These are phyloP conservation scores for Drosophila miranda DNA, from an alignment of 1,140 invertebrate genomes.

Conservation along the genomic window DNA sequence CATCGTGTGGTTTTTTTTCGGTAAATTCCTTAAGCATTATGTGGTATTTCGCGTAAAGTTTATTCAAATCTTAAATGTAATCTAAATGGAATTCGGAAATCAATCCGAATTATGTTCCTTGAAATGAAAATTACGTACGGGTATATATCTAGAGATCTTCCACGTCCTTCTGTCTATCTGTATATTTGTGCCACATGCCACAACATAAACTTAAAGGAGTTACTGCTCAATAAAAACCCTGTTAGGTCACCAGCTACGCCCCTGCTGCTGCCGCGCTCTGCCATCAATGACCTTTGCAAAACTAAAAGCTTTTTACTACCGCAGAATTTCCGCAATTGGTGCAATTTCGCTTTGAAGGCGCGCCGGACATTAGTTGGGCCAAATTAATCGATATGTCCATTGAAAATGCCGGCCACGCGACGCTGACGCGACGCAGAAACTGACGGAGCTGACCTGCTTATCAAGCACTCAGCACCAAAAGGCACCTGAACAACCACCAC, in stretches of 20 bases:
- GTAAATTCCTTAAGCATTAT: no score
- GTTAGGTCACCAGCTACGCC: slow-evolving; percentile 11
- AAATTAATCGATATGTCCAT: slow-evolving; percentile 75
- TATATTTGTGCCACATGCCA: no score
- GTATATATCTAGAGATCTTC: no score
- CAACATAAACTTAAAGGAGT: no score
- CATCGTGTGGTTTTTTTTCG: no score
- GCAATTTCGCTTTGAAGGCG: slow-evolving; percentile 72
- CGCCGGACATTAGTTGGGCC: slow-evolving; percentile 58
- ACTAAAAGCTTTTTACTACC: slow-evolving; percentile 56
- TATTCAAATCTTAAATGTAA: no score
- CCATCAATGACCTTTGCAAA: slow-evolving; percentile 63
- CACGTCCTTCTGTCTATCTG: no score
- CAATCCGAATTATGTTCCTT: no score
- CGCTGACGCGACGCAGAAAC: not conserved
- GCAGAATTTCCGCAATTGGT: slow-evolving; percentile 69
- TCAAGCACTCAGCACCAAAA: slow-evolving; percentile 5
- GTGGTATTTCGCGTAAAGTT: no score
- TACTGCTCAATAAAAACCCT: not conserved
- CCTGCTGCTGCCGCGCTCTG: slow-evolving; percentile 1
- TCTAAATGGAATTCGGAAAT: no score
- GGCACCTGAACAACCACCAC: slow-evolving; percentile 12
- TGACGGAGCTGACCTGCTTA: slow-evolving; percentile 65
- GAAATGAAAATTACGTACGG: no score
- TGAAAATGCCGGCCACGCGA: slow-evolving; percentile 55